Conservation (phyloP, 2,797 vertebrate species). For the Pipistrellus pipistrellus region DNA sequence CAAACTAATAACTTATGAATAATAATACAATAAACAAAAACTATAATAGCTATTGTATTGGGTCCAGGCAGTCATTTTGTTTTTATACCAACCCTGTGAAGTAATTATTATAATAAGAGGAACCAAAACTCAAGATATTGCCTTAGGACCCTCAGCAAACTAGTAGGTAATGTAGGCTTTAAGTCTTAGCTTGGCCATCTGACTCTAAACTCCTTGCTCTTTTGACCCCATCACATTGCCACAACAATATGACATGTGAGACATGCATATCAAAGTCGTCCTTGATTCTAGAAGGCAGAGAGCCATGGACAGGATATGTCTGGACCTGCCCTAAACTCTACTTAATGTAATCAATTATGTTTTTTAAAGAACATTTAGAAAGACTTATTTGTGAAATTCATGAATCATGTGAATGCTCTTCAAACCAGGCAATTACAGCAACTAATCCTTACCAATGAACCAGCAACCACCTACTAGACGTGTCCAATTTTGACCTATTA, state of each 20-base stretch:
- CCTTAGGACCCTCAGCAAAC: neutral
- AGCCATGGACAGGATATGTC: neutral
- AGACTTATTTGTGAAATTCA: neutral
- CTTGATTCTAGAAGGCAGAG: neutral
- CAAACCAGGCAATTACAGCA: neutral
- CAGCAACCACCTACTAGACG: neutral
- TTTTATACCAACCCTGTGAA: neutral
- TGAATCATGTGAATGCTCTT: neutral
- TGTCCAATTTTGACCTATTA: neutral
- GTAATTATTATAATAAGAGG: neutral
- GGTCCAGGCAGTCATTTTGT: neutral
- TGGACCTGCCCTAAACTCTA: neutral
- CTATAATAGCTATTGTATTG: neutral
- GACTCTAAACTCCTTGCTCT: neutral
- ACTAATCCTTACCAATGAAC: neutral
- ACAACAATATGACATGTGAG: neutral
- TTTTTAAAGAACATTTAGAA: slow-evolving; percentile 14
- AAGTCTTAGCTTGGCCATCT: neutral
- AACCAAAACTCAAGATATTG: neutral
- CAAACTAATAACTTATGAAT: neutral
- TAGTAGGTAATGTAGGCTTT: neutral
- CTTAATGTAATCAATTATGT: neutral
- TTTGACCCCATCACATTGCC: neutral
- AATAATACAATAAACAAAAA: neutral
- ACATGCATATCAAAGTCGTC: neutral